phyloP scores from a whole-genome alignment of 2,797 vertebrate species.

The Helarctos malayanus region DNA sequence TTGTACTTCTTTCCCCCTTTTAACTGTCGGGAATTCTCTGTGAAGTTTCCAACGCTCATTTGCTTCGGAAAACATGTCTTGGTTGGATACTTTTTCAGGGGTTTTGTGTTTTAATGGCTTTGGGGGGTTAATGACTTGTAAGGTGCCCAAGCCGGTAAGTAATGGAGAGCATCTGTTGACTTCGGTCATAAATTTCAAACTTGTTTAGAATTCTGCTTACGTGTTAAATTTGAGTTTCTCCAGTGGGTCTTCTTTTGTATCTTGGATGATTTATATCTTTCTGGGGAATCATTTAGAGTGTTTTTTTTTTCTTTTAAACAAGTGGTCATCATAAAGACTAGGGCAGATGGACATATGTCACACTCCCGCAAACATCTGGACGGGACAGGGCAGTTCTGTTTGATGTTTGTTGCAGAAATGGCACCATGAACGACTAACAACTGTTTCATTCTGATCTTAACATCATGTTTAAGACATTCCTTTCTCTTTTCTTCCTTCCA shows the following conservation, averaged over 20 bases:
- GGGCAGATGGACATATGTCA: constrained; percentile 30
- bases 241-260: constrained; percentile 66
- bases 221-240: constrained; percentile 77
- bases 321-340: constrained; percentile 67
- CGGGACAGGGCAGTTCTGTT: constrained; percentile 62
- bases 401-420: constrained; percentile 71
- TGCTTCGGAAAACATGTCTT: constrained; percentile 62
- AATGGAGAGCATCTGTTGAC: constrained; percentile 64
- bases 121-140: constrained; percentile 24
- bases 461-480: constrained; percentile 81
- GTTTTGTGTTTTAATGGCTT: constrained; percentile 54
- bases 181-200: constrained; percentile 70
- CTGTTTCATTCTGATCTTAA: constrained; percentile 69
- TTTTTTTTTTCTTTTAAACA: constrained; percentile 66
- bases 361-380: constrained; percentile 75
- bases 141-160: constrained; percentile 11
- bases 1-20: background rate
- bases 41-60: constrained; percentile 31
- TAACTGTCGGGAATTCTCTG: constrained; percentile 5
- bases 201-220: constrained; percentile 80
- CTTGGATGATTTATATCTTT: constrained; percentile 78
- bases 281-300: constrained; percentile 53
- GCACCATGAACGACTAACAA: constrained; percentile 62
- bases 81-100: background rate
- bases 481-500: constrained; percentile 78